Conservation (phyloP, 2,888 invertebrate species). For the Neocrepidodera transversa region DNA sequence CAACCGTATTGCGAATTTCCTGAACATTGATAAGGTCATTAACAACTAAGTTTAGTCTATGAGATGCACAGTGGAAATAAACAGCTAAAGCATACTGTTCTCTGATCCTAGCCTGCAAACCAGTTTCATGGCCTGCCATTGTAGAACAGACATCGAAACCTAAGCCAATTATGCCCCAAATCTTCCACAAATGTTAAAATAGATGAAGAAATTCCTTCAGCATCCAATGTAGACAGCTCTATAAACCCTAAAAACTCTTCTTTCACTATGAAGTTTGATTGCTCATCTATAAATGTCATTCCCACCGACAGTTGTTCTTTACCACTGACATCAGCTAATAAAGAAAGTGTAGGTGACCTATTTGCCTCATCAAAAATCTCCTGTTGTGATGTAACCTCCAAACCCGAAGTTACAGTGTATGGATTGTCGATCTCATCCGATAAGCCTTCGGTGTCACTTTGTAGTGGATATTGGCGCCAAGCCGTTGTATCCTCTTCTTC, state of each 20-base stretch:
- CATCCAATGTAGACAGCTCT: background rate
- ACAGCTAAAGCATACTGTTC: constrained; percentile 20
- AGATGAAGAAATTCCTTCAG: background rate
- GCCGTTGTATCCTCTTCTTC: too few species aligned
- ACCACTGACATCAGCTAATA: too few species aligned
- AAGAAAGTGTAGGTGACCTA: too few species aligned
- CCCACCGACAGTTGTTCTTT: too few species aligned
- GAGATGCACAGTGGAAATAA: constrained; percentile 24
- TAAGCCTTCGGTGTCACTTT: too few species aligned
- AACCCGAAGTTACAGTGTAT: too few species aligned
- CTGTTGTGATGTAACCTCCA: too few species aligned
- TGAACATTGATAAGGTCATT: background rate
- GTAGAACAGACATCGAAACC: constrained; percentile 29
- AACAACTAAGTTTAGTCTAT: constrained; percentile 21
- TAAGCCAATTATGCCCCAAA: constrained; percentile 4
- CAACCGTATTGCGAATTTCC: background rate
- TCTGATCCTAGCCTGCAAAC: constrained; percentile 18
- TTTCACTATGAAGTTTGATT: too few species aligned
- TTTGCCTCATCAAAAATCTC: too few species aligned
- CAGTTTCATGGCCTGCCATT: constrained; percentile 25
- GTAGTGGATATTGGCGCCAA: too few species aligned
- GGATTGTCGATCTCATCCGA: too few species aligned
- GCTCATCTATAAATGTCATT: too few species aligned
- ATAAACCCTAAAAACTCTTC: background rate
- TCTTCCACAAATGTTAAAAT: background rate